Evolutionary conservation across 2,113 vertebrate genomes (phyloP), one percentile per base, ranked within the genome.

Genomic region (Monopterus albus): DNA sequence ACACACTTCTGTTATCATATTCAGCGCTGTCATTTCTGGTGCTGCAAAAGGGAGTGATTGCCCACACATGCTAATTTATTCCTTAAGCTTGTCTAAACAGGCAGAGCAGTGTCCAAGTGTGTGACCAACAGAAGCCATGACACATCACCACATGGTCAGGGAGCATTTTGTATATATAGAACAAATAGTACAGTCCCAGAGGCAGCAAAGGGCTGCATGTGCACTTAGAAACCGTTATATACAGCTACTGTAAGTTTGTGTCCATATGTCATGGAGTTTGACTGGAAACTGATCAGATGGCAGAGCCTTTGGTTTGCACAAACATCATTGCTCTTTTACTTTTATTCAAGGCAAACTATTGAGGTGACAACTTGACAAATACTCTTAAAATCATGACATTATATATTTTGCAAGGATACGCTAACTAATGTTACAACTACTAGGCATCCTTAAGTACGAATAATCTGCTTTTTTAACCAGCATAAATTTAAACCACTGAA

Each of bases 61-160:
- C 92, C 91, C 90, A 92, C 92, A 85, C 87, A 33, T 75, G 90
- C 74, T 92, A 93, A 94, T 93, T 90, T 91, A 93, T 93, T 91
- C 91, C 81, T 79, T 81, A 81, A 82, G 82, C 86, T 85, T 79
- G 75, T 88, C 88, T 68, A 91, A 91, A 91, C 87, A 88, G 72
- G 63, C 75, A 65, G 68, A 87, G 67, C 71, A 36, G 73, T 49
- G n/a, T 88, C 86, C 89, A 87, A 91, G 89, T 87, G 90, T 84
- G 88, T 87, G 87, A 82, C 85, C 77, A 67, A 77, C 92, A 93
- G 92, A 91, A 93, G 92, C 91, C 90, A 73, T 92, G 91, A 93
- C 92, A 92, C 90, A 91, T 91, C 83, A 79, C 91, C 92, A 92
- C 92, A 93, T 91, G 93, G 87, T 90, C 89, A 90, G 72, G 80